A percentile compares a stretch with the other conserved stretches of the same genome.
Conservation (phyloP, 2,888 invertebrate genomes). For the Oxytorus armatus region DNA sequence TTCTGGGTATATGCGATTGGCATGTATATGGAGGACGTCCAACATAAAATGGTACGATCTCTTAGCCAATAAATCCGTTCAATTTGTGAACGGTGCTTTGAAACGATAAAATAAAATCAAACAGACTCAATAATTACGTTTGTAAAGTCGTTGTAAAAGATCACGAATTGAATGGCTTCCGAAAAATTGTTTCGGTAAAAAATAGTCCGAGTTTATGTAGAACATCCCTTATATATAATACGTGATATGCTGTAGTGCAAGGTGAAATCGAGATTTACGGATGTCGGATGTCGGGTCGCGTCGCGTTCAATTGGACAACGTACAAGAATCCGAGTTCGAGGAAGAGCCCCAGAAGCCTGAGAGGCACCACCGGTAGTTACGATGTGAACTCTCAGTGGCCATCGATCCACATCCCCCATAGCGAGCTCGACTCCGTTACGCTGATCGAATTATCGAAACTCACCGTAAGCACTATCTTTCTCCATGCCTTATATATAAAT, state of each 20-base stretch:
- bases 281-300: no score
- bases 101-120: no score
- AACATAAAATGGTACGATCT: no score
- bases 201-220: no score
- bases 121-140: no score
- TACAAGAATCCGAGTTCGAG: slow-evolving; percentile 56
- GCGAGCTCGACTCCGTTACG: slow-evolving; percentile 46
- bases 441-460: slow-evolving; percentile 70
- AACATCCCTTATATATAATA: no score
- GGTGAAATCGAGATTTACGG: slow-evolving; percentile 63
- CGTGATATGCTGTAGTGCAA: slow-evolving; percentile 46
- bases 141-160: no score
- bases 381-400: slow-evolving; percentile 53
- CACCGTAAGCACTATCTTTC: slow-evolving; percentile 57
- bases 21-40: not conserved
- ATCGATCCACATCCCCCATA: slow-evolving; percentile 58
- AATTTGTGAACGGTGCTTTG: no score
- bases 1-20: slow-evolving; percentile 9
- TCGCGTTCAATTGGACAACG: slow-evolving; percentile 69
- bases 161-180: no score
- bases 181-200: no score
- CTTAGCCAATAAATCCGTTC: no score
- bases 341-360: slow-evolving; percentile 39
- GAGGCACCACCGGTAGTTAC: slow-evolving; percentile 33
- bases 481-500: slow-evolving; percentile 23